Evolutionary conservation across 2,113 vertebrate species (phyloP), one percentile per base, ranked within the genome.

Genomic region (Sakesphorus luctuosus): DNA sequence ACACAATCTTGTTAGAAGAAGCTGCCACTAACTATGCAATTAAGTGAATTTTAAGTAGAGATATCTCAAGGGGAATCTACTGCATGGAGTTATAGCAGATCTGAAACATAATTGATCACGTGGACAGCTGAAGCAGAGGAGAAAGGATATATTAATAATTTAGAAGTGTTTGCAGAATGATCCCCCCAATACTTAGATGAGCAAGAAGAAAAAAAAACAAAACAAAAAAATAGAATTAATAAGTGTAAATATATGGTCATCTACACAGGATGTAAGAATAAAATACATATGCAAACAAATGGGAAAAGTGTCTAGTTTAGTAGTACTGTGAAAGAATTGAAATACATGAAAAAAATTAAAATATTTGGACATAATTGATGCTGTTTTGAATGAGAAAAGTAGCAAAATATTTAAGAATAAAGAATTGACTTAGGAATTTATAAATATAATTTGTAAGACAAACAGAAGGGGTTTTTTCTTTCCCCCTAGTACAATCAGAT

Each of bases 1-100:
- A 36, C 13, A 43, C 13, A 67, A 24, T 63, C 44, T 73, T 66
- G 12, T 75, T 81, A 47, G 47, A 81, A 73, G 61, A 90, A 88
- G 25, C 68, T 76, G 47, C 65, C 43, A 26, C 33, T 82, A 76
- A 24, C 40, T 67, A 24, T 33, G 46, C 79, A 94, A 81, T 74
- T 87, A 87, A 89, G 23, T 68, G n/a, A 85, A 87, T 93, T 91
- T 94, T 95, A 81, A 91, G 65, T 49, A 66, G 46, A 55, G 26
- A 20, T 10, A 33, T 63, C 67, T 93, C 63, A 50, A 65, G 63
- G 18, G 65, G 35, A 11, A 69, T 83, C 46, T 74, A 23, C 55
- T 67, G 20, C n/a, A 69, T 55, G 66, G 36, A 66, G 62, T 91
- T 90, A 73, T 62, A 66, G 35, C 31, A 68, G 31, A 77, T 10